Evolutionary conservation across 2,888 invertebrate genomes (phyloP).

Genomic region (Dryocosmus kuriphilus): DNA sequence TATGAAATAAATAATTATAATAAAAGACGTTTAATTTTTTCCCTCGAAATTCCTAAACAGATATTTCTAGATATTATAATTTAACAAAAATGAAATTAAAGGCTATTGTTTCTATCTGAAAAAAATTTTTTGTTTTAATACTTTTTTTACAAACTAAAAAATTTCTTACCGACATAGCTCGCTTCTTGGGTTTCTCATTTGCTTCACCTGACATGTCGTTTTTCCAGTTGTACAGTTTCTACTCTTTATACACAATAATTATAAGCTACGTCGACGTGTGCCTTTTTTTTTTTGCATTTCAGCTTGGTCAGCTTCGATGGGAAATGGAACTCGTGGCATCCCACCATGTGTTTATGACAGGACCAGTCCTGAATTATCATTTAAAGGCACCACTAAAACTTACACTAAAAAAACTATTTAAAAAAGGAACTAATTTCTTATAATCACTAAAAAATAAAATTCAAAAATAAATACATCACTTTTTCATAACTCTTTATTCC

Average conservation of each 20-base stretch:
- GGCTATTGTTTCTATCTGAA: too few species aligned
- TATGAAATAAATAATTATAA: too few species aligned
- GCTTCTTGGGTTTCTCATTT: conserved; percentile 63
- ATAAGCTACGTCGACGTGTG: background rate
- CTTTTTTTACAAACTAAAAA: background rate
- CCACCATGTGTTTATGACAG: conserved; percentile 27
- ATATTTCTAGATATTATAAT: too few species aligned
- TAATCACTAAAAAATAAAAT: background rate
- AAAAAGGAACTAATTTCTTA: background rate
- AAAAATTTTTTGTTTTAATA: too few species aligned
- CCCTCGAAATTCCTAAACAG: too few species aligned
- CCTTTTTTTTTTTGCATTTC: background rate
- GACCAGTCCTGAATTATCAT: background rate
- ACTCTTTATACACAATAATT: background rate
- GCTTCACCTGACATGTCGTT: conserved; percentile 58
- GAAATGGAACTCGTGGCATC: background rate
- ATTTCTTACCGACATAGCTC: conserved; percentile 67
- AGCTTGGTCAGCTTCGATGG: background rate
- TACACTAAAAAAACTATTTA: too few species aligned
- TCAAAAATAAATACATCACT: background rate
- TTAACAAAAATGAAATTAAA: too few species aligned
- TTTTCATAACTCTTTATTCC: background rate
- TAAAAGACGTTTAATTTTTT: too few species aligned
- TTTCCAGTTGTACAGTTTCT: background rate
- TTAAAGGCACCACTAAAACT: background rate